These are phyloP conservation scores for Pemphigus obesinymphae DNA, from an alignment of 1,140 invertebrate species.

Conservation along the genomic window DNA sequence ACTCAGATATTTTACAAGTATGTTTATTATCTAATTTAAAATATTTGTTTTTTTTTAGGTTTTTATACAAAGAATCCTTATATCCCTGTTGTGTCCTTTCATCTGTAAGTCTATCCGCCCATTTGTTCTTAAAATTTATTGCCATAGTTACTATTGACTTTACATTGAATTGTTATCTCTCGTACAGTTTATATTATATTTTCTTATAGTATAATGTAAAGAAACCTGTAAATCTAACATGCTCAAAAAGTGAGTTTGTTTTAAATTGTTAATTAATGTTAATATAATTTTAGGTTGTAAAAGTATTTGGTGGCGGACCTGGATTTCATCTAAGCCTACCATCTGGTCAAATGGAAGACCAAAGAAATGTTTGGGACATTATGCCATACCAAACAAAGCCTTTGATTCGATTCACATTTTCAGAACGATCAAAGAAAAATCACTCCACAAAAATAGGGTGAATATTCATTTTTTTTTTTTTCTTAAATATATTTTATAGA, in stretches of 20 bases:
- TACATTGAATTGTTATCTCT: no score
- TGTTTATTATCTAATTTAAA: background rate
- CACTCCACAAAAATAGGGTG: conserved; percentile 28
- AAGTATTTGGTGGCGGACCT: conserved; percentile 34
- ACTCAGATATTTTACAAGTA: conserved; percentile 19
- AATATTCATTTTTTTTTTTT: background rate
- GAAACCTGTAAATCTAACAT: no score
- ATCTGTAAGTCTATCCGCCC: no score
- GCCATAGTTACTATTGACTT: no score
- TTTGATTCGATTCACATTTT: conserved; percentile 25
- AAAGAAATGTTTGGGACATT: conserved; percentile 39
- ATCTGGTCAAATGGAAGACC: conserved; percentile 35
- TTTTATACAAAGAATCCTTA: no score
- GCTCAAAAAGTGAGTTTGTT: no score
- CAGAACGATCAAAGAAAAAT: conserved; percentile 37
- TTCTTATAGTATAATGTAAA: no score
- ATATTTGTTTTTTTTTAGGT: background rate
- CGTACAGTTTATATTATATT: no score
- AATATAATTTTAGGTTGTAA: conserved; percentile 14
- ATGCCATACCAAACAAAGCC: conserved; percentile 34
- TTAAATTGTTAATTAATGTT: background rate
- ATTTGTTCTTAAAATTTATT: no score
- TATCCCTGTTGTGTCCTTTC: no score
- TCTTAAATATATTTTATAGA: background rate
- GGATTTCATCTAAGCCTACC: conserved; percentile 7